phyloP scores from a whole-genome alignment of 2,888 invertebrate species.

The Deilephila porcellus region DNA sequence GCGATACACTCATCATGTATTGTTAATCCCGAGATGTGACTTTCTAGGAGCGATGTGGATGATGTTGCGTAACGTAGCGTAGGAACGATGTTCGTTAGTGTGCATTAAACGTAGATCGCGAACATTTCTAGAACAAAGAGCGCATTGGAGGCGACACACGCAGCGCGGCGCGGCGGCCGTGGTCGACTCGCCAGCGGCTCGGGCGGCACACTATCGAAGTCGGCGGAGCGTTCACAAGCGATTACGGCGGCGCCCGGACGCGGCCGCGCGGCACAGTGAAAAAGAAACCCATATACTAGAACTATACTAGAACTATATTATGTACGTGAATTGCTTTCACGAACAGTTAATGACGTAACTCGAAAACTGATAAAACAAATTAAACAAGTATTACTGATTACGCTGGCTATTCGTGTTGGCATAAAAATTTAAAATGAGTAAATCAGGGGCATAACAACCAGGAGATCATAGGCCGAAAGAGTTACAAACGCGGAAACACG shows the following conservation, averaged over 20 bases:
- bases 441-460: not conserved
- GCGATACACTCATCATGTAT: not conserved
- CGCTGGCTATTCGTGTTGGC: no score
- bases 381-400: no score
- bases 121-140: constrained; percentile 27
- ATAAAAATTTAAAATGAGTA: not conserved
- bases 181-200: not conserved
- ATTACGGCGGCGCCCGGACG: constrained; percentile 12
- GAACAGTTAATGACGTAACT: no score
- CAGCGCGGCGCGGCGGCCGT: not conserved
- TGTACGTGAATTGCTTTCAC: not conserved
- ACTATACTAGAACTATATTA: constrained; percentile 36
- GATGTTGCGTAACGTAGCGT: constrained; percentile 6
- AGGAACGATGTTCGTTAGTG: constrained; percentile 15
- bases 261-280: constrained; percentile 50
- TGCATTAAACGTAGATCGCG: constrained; percentile 34
- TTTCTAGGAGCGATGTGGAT: not conserved
- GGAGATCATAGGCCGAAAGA: constrained; percentile 7
- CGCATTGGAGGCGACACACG: constrained; percentile 2
- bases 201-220: constrained; percentile 18
- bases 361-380: no score
- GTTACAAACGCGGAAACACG: constrained; percentile 7
- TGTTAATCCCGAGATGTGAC: not conserved
- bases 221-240: constrained; percentile 26
- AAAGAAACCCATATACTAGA: constrained; percentile 52